Percentiles rank a stretch among this genome's conserved stretches.
phyloP scores from a whole-genome alignment of 2,113 vertebrate genomes.

The Malurus cyaneus region DNA sequence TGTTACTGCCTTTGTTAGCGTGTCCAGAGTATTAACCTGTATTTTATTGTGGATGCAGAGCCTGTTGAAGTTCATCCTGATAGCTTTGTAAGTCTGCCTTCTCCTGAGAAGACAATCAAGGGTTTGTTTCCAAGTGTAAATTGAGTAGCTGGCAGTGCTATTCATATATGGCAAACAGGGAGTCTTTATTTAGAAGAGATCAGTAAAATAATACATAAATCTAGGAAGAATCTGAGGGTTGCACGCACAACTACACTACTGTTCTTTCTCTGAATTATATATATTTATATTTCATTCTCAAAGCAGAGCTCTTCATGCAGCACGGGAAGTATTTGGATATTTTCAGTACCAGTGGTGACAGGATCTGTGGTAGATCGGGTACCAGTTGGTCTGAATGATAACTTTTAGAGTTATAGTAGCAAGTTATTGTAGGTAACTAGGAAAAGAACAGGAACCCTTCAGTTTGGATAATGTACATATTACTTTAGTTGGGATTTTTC shows the following conservation, averaged over 20 bases:
- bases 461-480: background rate
- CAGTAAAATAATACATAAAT: background rate
- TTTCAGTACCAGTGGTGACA: background rate
- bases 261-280: background rate
- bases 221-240: background rate
- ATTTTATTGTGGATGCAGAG: background rate
- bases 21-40: background rate
- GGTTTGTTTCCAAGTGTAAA: fast-evolving
- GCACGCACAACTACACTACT: fast-evolving
- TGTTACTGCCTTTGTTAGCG: background rate
- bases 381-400: fast-evolving
- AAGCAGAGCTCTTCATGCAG: background rate
- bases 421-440: background rate
- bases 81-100: background rate
- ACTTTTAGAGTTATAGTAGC: background rate
- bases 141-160: background rate
- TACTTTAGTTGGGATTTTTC: background rate
- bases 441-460: background rate
- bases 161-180: background rate
- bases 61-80: background rate
- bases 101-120: background rate
- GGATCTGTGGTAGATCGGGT: background rate
- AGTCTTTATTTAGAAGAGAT: background rate
- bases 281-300: too few relatives aligned
- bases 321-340: background rate